Evolutionary conservation across 2,113 vertebrate genomes (phyloP).

Genomic region (Corythornis vintsioides): DNA sequence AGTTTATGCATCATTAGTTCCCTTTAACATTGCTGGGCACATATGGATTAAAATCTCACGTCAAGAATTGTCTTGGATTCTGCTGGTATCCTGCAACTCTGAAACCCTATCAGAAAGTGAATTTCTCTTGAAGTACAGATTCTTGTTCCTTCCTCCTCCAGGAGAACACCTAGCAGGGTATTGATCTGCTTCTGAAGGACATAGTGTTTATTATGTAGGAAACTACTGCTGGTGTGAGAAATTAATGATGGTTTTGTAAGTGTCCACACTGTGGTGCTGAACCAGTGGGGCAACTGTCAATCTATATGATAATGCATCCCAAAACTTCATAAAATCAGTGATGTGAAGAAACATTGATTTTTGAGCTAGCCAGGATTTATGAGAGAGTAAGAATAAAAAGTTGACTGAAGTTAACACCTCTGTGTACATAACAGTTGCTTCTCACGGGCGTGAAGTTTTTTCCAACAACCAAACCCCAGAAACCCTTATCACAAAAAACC

Average conservation of each 20-base stretch:
- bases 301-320: conserved; percentile 83
- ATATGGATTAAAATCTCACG: conserved; percentile 5
- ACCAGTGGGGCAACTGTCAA: conserved; percentile 79
- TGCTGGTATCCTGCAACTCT: conserved; percentile 17
- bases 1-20: background rate
- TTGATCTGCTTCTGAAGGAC: conserved; percentile 79
- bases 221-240: conserved; percentile 73
- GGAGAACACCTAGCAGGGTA: conserved; percentile 75
- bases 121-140: conserved; percentile 62
- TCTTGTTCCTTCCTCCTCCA: conserved; percentile 67
- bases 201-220: conserved; percentile 73
- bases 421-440: conserved; percentile 10
- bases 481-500: background rate
- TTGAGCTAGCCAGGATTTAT: conserved; percentile 67
- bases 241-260: conserved; percentile 80
- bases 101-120: conserved; percentile 21
- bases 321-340: conserved; percentile 80
- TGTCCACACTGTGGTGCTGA: conserved; percentile 75
- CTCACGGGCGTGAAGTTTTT: conserved; percentile 1
- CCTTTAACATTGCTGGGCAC: background rate
- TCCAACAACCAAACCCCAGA: background rate
- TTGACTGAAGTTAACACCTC: conserved; percentile 66
- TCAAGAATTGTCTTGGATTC: conserved; percentile 11
- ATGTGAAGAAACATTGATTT: conserved; percentile 81
- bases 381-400: conserved; percentile 60